A percentile compares a stretch with the other conserved stretches of the same genome.
Evolutionary conservation across 2,113 vertebrate species (phyloP).

Genomic region (Lipotes vexillifer): DNA sequence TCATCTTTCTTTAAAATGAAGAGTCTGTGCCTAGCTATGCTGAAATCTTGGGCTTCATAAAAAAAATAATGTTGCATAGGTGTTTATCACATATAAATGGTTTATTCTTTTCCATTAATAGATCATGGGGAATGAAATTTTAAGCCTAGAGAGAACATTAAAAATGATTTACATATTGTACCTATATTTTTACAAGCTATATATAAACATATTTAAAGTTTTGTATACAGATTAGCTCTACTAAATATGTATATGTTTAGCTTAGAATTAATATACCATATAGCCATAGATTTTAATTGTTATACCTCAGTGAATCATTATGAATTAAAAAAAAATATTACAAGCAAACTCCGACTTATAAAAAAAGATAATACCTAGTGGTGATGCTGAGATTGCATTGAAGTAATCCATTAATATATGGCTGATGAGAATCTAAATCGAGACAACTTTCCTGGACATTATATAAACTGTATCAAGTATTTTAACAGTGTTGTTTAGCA

Average conservation of each 20-base stretch:
- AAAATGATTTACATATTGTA: neutral
- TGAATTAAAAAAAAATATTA: neutral
- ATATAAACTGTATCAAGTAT: neutral
- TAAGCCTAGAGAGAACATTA: neutral
- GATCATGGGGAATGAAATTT: neutral
- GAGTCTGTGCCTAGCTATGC: neutral
- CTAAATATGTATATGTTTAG: neutral
- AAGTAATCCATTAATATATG: neutral
- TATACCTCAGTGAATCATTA: neutral
- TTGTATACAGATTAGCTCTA: neutral
- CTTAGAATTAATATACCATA: neutral
- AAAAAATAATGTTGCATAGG: neutral
- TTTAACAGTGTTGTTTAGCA: neutral
- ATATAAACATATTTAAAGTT: neutral
- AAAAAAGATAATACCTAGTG: neutral
- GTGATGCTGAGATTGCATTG: neutral
- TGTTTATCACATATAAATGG: neutral
- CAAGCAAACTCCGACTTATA: neutral
- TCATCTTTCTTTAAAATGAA: slow-evolving; percentile 25
- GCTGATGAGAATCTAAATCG: neutral
- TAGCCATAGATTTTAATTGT: neutral
- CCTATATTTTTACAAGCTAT: neutral
- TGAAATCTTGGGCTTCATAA: neutral
- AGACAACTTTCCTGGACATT: neutral
- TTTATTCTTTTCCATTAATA: slow-evolving; percentile 4